Percentiles rank a stretch among this genome's conserved stretches.
Conservation (phyloP, 2,797 vertebrate genomes). For the Agapornis canus region DNA sequence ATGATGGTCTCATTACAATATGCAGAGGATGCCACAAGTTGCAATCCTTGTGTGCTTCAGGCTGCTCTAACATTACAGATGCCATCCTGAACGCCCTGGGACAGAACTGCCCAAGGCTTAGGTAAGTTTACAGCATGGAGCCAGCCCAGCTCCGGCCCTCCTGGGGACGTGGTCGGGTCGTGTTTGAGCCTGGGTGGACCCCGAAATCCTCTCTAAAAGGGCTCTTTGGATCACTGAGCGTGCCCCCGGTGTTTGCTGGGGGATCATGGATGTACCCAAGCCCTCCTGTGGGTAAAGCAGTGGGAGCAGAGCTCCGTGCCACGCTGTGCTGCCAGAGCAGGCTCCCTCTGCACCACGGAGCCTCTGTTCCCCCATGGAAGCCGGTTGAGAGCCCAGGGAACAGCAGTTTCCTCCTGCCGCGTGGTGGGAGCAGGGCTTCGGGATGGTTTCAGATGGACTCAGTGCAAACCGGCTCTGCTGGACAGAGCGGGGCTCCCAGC, state of each 20-base stretch:
- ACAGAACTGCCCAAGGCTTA: conserved; percentile 95
- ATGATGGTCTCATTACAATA: conserved; percentile 97
- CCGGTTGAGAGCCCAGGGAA: not conserved
- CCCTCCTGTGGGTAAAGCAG: fast-evolving
- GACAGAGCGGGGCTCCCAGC: not conserved
- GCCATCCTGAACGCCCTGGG: conserved; percentile 95
- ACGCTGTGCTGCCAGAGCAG: fast-evolving
- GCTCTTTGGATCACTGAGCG: not conserved
- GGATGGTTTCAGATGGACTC: not conserved
- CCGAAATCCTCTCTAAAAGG: not conserved
- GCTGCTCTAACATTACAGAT: conserved; percentile 97
- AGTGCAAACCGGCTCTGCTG: not conserved
- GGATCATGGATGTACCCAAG: not conserved
- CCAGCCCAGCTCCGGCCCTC: not conserved
- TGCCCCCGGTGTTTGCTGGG: not conserved
- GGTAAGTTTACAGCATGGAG: conserved; percentile 74
- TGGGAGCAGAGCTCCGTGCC: not conserved
- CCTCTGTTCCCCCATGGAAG: not conserved
- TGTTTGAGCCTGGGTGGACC: not conserved
- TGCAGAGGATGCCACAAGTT: conserved; percentile 95
- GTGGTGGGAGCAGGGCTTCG: not conserved
- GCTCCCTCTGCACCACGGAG: not conserved
- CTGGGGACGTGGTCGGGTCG: fast-evolving
- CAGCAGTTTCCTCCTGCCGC: fast-evolving
- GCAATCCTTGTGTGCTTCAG: conserved; percentile 95